Evolutionary conservation across 2,797 vertebrate genomes (phyloP), one percentile per base, ranked within the genome.

Genomic region (Bucorvus abyssinicus): DNA sequence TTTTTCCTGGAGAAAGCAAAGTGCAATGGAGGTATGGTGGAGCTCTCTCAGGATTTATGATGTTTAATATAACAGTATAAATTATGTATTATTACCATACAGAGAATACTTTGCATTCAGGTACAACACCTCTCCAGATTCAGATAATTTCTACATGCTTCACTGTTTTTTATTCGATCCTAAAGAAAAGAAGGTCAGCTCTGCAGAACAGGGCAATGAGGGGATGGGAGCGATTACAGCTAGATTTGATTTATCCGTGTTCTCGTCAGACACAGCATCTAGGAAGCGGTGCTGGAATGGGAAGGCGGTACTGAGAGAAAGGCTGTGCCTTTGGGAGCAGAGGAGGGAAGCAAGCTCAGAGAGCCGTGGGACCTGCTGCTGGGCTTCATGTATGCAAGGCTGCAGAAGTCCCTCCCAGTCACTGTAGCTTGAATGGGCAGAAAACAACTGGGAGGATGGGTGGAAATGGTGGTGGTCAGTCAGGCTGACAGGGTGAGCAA

Each of bases 351-450:
- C 8, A n/a, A 42, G 44, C 15, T 42, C 8, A n/a, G 30, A 61
- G n/a, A 38, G 8, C n/a, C 45, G 42, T 22, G 38, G 60, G 36
- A 57, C 12, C n/a, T 61, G 59, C 53, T 61, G 65, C n/a, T 45
- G 26, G 36, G 21, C 29, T 73, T 32, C 38, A 29, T 1, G 0
- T 45, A 27, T 3, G 8, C 2, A 1, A 38, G 14, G 45, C 10
- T 74, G 67, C 30, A 69, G 45, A 64, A 84, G 30, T 30, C 27
- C 14, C 38, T 78, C 20, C 55, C 36, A 7, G 8, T 44, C 14
- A 5, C 38, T 69, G 16, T 53, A 57, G 12, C 19, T 40, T 26
- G 32, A 50, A 50, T 10, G 20, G n/a, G 38, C 12, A 14, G 47
- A 36, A 84, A 56, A 76, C 6, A 60, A 63, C 4, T 24, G 2